Conservation (phyloP, 1,140 invertebrate genomes). For the Plodia interpunctella region DNA sequence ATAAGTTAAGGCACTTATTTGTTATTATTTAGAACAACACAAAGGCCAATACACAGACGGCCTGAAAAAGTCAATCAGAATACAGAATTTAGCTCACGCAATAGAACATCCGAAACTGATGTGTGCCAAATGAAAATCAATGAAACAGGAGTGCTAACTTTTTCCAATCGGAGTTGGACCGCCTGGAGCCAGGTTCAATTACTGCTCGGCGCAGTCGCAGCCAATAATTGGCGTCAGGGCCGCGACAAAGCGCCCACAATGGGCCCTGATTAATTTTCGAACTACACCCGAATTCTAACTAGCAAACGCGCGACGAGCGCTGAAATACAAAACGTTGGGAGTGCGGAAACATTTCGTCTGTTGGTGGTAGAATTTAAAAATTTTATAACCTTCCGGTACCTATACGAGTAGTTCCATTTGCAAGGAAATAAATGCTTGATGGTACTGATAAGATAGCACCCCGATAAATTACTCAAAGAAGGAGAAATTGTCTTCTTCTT, state of each 20-base stretch:
- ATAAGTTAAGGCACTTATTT: too few species aligned
- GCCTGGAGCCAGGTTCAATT: slow-evolving; percentile 61
- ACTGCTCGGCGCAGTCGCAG: slow-evolving; percentile 43
- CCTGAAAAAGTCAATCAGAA: neutral
- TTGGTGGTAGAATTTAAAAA: too few species aligned
- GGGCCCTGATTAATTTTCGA: slow-evolving; percentile 71
- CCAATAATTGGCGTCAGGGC: slow-evolving; percentile 68
- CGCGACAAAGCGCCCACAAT: slow-evolving; percentile 71
- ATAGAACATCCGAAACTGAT: slow-evolving; percentile 1
- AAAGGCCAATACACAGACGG: too few species aligned
- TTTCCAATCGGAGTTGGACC: slow-evolving; percentile 35
- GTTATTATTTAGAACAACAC: too few species aligned
- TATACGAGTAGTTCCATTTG: too few species aligned
- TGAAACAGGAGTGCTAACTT: slow-evolving; percentile 11
- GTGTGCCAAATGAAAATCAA: neutral
- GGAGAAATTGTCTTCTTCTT: too few species aligned
- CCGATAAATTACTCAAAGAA: too few species aligned
- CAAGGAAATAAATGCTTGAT: too few species aligned
- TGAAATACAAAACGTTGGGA: neutral
- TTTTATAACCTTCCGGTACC: too few species aligned
- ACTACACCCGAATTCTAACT: slow-evolving; percentile 73
- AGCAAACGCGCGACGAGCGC: slow-evolving; percentile 58
- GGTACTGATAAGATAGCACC: too few species aligned
- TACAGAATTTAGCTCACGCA: neutral
- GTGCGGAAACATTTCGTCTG: neutral